Evolutionary conservation across 2,888 invertebrate species (phyloP).

Genomic region (Phragmatobia fuliginosa): DNA sequence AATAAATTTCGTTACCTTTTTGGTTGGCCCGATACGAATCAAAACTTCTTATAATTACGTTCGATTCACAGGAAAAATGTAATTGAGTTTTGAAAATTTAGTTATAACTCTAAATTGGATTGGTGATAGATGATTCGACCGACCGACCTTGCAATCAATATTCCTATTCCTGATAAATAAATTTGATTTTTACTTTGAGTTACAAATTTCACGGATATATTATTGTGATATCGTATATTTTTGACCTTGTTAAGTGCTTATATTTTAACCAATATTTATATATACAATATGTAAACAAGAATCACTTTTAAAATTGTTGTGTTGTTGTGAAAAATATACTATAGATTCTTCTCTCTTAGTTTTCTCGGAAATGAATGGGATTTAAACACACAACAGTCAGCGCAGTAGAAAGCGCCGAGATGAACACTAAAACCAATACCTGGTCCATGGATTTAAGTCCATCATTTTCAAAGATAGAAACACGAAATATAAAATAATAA

Average conservation of each 20-base stretch:
- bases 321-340: background rate
- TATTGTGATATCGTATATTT: background rate
- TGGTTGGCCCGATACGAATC: background rate
- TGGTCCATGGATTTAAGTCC: too few relatives aligned
- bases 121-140: slow-evolving; percentile 3
- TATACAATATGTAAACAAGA: too few relatives aligned
- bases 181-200: background rate
- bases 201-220: background rate
- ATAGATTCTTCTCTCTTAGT: background rate
- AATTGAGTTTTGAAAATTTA: slow-evolving; percentile 21
- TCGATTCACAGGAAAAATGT: slow-evolving; percentile 10
- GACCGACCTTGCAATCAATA: too few relatives aligned
- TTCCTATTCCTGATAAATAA: background rate
- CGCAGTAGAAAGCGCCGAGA: too few relatives aligned
- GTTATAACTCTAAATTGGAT: slow-evolving; percentile 21
- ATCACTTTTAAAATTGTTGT: background rate
- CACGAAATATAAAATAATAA: background rate
- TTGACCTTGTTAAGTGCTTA: background rate
- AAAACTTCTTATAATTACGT: slow-evolving; percentile 11
- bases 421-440: too few relatives aligned
- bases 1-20: slow-evolving; percentile 3
- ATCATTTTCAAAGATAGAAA: too few relatives aligned
- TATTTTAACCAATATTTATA: too few relatives aligned
- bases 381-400: too few relatives aligned
- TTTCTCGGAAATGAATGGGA: too few relatives aligned